Conservation (phyloP, 1,140 invertebrate species). For the Nasonia longicornis region DNA sequence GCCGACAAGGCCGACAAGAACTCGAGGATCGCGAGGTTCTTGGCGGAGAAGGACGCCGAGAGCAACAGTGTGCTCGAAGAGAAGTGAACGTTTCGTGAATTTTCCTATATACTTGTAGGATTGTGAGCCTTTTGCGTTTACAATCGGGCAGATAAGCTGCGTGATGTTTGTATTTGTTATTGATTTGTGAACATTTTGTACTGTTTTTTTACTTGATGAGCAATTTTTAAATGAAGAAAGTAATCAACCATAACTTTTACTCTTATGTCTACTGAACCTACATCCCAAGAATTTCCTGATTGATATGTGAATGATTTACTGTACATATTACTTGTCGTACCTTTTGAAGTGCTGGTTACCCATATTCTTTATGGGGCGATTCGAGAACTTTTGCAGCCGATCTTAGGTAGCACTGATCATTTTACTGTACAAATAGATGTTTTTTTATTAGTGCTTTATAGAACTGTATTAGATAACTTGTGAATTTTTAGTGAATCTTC, state of each 20-base stretch:
- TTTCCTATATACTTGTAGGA: no score
- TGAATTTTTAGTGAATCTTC: not conserved
- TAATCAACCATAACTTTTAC: not conserved
- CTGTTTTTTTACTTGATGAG: not conserved
- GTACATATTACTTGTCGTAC: not conserved
- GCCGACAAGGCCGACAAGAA: not conserved
- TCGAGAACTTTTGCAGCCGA: not conserved
- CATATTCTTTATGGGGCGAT: not conserved
- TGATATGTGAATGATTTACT: no score
- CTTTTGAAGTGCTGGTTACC: not conserved
- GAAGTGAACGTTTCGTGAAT: not conserved
- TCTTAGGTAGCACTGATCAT: not conserved
- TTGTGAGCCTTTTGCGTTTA: no score
- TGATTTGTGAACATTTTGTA: not conserved
- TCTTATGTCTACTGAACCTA: not conserved
- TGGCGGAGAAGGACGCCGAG: not conserved
- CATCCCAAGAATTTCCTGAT: no score
- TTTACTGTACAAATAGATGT: not conserved
- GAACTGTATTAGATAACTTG: not conserved
- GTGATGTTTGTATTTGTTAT: no score
- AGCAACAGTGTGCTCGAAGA: not conserved
- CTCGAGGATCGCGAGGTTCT: not conserved
- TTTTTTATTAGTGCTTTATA: not conserved
- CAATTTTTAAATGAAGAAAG: not conserved
- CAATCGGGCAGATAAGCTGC: no score